Evolutionary conservation across 2,113 vertebrate species (phyloP), one percentile per base, ranked within the genome.

Genomic region (Siniperca chuatsi): DNA sequence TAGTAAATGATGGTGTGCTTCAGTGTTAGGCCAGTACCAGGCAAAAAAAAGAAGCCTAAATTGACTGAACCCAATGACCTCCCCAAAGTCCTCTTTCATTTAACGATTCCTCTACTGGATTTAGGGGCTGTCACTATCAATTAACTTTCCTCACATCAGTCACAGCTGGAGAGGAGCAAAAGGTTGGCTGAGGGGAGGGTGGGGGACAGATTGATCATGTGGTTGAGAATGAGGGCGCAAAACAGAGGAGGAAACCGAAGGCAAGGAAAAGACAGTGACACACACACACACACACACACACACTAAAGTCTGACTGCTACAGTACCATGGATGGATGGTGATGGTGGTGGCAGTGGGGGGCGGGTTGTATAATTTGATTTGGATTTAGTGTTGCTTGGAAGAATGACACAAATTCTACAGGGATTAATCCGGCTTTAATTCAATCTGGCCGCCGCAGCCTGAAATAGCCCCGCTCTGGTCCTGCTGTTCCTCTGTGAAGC

Each of bases 391-490:
- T 92, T 90, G 87, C 90, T 92, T 87, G 76, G 91, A 92, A 91
- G 92, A 94, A 94, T 92, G 91, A 92, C 92, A 93, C 87, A 92
- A 92, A 94, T 93, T 94, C 90, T 90, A 76, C 89, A 93, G 87
- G 86, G 94, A 95, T 95, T 96, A 95, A 95, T 95, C 90, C 88
- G 84, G 90, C 90, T 95, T 95, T 95, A 94, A 95, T 95, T 95
- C 92, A 94, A 94, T 95, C 94, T 95, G 90, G 79, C 81, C 65
- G 68, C 79, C 20, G 35, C 78, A 72, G 85, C 92, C 92, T 86
- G 89, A 94, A 95, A 94, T 92, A 94, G 89, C 89, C 66, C 52
- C 1, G 74, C 84, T 80, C 76, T 2, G 25, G 85, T 87, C 83
- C 92, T 90, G 92, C 89, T 91, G 90, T 90, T 92, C 87, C 81